A percentile compares a stretch with the other conserved stretches of the same genome.
phyloP scores from a whole-genome alignment of 2,888 invertebrate species.

The Euzophera pinguis region DNA sequence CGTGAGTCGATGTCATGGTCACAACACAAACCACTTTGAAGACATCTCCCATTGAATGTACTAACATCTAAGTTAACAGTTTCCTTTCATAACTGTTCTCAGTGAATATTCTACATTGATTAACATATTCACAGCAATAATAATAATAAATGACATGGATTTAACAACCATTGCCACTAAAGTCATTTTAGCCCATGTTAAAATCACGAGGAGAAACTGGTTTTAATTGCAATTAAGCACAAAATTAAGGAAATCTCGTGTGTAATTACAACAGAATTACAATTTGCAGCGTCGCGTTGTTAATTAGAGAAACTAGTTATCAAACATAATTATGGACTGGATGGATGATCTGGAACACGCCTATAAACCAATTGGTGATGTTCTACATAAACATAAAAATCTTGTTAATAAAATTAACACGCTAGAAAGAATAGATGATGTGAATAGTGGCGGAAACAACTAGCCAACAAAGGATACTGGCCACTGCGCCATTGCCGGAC shows the following conservation, averaged over 20 bases:
- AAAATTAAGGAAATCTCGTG: neutral
- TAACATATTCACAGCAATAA: neutral
- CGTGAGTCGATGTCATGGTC: slow-evolving; percentile 61
- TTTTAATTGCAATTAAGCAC: slow-evolving; percentile 1
- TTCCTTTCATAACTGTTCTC: neutral
- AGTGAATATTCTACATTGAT: too few species aligned
- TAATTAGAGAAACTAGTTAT: slow-evolving; percentile 7
- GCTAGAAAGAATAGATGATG: neutral
- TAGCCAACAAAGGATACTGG: slow-evolving; percentile 55
- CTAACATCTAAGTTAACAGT: neutral
- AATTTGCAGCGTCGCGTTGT: slow-evolving; percentile 3
- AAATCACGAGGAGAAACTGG: slow-evolving; percentile 7
- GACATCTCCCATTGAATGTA: slow-evolving; percentile 10
- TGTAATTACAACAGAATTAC: neutral
- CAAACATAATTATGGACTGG: neutral
- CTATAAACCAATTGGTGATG: too few species aligned
- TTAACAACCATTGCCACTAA: neutral
- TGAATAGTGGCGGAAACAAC: slow-evolving; percentile 33
- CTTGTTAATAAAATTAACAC: neutral
- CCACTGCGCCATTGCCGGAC: slow-evolving; percentile 58
- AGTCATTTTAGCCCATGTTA: slow-evolving; percentile 6
- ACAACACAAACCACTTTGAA: slow-evolving; percentile 41
- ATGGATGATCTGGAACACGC: neutral
- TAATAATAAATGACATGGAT: neutral
- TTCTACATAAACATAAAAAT: too few species aligned